Evolutionary conservation across 2,888 invertebrate species (phyloP).

Genomic region (Acronicta leporina): DNA sequence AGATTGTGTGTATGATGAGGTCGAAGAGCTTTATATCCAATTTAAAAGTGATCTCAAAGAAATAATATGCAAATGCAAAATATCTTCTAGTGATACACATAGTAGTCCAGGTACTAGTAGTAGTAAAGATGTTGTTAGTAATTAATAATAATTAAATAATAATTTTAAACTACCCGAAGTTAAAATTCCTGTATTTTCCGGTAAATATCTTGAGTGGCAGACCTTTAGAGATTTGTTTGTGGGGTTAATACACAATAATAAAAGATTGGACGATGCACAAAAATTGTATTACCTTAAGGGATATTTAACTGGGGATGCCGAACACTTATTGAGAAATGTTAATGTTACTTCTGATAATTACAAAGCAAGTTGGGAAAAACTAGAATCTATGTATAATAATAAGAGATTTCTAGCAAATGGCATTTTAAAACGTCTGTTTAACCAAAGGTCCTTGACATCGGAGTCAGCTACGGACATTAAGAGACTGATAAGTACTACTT

Average conservation of each 20-base stretch:
- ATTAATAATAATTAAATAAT: too few species aligned
- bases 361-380: constrained; percentile 34
- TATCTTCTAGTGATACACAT: background rate
- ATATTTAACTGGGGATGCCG: constrained; percentile 47
- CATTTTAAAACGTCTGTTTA: constrained; percentile 26
- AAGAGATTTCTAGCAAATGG: constrained; percentile 41
- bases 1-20: constrained; percentile 1
- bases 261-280: constrained; percentile 42
- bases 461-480: constrained; percentile 44
- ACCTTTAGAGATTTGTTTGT: constrained; percentile 45
- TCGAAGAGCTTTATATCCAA: constrained; percentile 4
- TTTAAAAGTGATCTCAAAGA: constrained; percentile 3
- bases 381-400: constrained; percentile 44
- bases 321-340: constrained; percentile 41
- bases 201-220: constrained; percentile 47
- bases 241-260: constrained; percentile 47
- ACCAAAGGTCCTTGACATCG: constrained; percentile 8
- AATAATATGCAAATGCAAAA: background rate
- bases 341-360: constrained; percentile 40
- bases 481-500: constrained; percentile 1
- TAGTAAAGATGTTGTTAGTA: too few species aligned
- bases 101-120: background rate
- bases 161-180: constrained; percentile 15
- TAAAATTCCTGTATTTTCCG: constrained; percentile 33
- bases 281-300: constrained; percentile 50